These are phyloP conservation scores for Acanthornis magna DNA, from an alignment of 2,797 vertebrate genomes.

Conservation along the genomic window DNA sequence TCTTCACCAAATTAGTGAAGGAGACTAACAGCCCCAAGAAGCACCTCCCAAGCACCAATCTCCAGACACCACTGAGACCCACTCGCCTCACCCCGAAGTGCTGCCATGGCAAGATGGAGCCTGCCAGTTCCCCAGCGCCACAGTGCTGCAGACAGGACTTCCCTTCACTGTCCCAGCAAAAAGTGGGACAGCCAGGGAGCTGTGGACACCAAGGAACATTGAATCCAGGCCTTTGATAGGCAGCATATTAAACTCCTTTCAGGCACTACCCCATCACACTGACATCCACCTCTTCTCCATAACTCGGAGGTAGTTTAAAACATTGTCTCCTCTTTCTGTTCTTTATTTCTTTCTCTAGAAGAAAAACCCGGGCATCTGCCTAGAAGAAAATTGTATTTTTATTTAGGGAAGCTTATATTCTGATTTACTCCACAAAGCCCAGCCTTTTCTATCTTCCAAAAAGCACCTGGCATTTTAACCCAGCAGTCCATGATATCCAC, in stretches of 20 bases:
- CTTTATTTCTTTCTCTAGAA: neutral
- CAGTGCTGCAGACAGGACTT: neutral
- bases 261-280: neutral
- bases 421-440: neutral
- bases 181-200: neutral
- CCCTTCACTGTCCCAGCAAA: neutral
- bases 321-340: neutral
- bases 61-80: neutral
- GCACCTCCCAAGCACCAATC: neutral
- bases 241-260: neutral
- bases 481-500: neutral
- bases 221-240: neutral
- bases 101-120: rapidly evolving
- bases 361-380: neutral
- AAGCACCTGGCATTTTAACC: neutral
- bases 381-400: neutral
- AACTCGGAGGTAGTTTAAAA: neutral
- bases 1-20: neutral
- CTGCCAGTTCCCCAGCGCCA: neutral
- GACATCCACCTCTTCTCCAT: too few relatives aligned
- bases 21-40: neutral
- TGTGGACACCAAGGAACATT: neutral
- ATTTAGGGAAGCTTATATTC: neutral
- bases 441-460: neutral
- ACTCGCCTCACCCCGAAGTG: neutral